phyloP scores from a whole-genome alignment of 2,113 vertebrate genomes.

The Carettochelys insculpta region DNA sequence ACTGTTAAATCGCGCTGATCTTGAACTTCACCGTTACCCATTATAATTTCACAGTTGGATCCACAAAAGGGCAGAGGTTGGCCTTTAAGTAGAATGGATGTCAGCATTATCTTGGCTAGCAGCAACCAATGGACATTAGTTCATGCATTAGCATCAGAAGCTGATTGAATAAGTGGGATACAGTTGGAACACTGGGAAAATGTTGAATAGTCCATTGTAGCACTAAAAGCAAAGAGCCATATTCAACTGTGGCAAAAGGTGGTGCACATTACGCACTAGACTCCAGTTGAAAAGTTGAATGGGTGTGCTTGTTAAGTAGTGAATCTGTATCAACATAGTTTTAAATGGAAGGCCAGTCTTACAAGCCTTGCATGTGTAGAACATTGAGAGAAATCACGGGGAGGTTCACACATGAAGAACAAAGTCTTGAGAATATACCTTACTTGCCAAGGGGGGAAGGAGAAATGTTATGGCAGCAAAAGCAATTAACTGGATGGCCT shows the following conservation, averaged over 20 bases:
- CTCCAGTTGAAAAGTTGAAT: not conserved
- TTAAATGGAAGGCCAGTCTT: not conserved
- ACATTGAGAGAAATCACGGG: not conserved
- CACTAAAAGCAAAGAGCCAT: not conserved
- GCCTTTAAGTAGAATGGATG: not conserved
- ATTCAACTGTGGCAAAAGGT: not conserved
- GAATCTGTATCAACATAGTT: not conserved
- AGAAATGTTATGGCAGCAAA: not conserved
- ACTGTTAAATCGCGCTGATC: not conserved
- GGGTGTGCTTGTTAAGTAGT: not conserved
- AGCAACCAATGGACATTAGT: not conserved
- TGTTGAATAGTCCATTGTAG: not conserved
- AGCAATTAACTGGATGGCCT: not conserved
- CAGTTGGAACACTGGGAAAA: not conserved
- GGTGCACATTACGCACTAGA: not conserved
- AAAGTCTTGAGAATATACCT: not conserved
- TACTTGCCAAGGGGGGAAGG: not conserved
- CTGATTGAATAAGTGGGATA: not conserved
- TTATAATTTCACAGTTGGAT: not conserved
- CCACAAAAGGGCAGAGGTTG: not conserved
- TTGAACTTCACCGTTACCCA: not conserved
- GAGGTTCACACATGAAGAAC: not conserved
- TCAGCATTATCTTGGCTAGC: not conserved
- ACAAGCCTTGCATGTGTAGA: not conserved
- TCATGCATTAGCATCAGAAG: not conserved